Evolutionary conservation across 2,113 vertebrate genomes (phyloP).

Genomic region (Pseudorectes ferrugineus): DNA sequence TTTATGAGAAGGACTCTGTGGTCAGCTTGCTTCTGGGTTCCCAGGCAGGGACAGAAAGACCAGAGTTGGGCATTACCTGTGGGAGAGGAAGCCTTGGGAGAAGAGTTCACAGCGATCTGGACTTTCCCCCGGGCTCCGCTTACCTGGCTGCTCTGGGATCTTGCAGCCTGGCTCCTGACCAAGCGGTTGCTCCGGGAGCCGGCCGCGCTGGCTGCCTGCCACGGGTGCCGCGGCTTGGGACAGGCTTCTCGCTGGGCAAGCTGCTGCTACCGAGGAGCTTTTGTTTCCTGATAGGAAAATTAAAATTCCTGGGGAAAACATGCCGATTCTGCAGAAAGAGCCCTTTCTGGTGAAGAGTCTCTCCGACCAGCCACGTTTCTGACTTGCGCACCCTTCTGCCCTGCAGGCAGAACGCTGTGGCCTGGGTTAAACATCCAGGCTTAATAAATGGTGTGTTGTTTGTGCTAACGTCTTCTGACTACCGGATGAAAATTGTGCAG

Average conservation of each 20-base stretch:
- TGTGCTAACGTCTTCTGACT: background rate
- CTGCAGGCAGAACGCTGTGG: background rate
- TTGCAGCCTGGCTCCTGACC: background rate
- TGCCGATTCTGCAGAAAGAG: background rate
- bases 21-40: background rate
- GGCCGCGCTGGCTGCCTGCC: background rate
- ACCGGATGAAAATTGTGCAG: background rate
- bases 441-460: background rate
- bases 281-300: conserved; percentile 24
- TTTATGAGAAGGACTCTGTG: background rate
- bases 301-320: conserved; percentile 1
- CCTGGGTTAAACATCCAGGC: background rate
- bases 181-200: background rate
- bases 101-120: background rate
- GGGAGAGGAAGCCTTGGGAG: background rate
- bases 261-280: background rate
- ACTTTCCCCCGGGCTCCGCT: background rate
- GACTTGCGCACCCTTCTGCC: background rate
- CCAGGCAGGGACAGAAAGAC: background rate
- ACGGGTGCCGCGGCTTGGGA: background rate
- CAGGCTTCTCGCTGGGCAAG: background rate
- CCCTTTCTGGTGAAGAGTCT: background rate
- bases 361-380: background rate
- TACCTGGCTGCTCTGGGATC: background rate
- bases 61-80: background rate